phyloP scores from a whole-genome alignment of 2,797 vertebrate species.

The Zalophus californianus region DNA sequence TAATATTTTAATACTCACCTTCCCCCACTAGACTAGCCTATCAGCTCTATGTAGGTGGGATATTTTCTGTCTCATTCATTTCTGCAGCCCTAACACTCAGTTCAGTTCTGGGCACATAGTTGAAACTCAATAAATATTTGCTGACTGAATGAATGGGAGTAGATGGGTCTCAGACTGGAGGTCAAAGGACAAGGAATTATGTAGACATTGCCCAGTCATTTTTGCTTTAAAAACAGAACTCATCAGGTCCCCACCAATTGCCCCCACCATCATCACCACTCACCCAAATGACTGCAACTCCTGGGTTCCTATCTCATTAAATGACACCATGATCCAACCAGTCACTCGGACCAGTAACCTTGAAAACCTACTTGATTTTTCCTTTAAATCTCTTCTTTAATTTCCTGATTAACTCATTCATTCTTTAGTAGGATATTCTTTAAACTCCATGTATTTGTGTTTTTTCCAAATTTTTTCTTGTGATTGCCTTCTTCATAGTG shows the following conservation, averaged over 20 bases:
- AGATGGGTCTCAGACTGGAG: neutral
- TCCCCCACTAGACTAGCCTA: neutral
- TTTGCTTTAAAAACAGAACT: neutral
- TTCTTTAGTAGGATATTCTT: neutral
- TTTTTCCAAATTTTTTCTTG: neutral
- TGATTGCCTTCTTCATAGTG: neutral
- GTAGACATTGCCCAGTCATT: neutral
- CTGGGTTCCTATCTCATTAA: neutral
- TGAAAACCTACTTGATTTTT: neutral
- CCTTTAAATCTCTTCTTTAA: neutral
- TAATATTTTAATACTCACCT: neutral
- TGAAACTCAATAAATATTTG: conserved; percentile 4
- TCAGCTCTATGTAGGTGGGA: neutral
- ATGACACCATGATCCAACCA: neutral
- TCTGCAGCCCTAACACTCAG: neutral
- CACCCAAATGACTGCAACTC: neutral
- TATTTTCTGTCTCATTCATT: neutral
- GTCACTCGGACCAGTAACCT: neutral
- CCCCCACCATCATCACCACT: neutral
- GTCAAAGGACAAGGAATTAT: neutral
- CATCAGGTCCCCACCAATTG: neutral
- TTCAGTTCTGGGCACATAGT: neutral
- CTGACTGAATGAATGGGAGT: neutral
- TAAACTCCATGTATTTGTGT: neutral
- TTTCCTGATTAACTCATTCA: neutral